A percentile compares a stretch with the other conserved stretches of the same genome.
Conservation (phyloP, 2,113 vertebrate species). For the Xiphophorus couchianus region DNA sequence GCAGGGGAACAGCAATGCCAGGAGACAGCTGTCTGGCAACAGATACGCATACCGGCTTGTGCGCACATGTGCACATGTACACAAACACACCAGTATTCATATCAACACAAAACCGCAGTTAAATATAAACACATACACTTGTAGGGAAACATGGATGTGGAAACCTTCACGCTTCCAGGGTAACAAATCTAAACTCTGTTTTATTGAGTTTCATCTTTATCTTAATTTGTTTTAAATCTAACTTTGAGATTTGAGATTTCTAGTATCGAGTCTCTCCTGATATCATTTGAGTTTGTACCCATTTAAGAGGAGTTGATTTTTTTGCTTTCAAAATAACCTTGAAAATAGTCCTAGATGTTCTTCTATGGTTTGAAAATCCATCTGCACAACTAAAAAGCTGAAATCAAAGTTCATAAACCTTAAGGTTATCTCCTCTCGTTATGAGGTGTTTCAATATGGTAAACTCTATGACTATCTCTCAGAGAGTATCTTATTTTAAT, state of each 20-base stretch:
- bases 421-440: background rate
- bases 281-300: background rate
- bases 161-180: background rate
- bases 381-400: background rate
- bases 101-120: slow-evolving; percentile 28
- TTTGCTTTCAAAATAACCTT: too few relatives aligned
- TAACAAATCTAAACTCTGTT: slow-evolving; percentile 6
- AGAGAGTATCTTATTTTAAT: background rate
- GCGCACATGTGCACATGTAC: slow-evolving; percentile 44
- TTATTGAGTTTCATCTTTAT: background rate
- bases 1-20: slow-evolving; percentile 80
- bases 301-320: too few relatives aligned
- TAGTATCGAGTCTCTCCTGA: background rate
- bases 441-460: too few relatives aligned
- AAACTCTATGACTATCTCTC: too few relatives aligned
- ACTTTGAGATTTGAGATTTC: background rate
- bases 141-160: slow-evolving; percentile 17
- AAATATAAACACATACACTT: slow-evolving; percentile 10
- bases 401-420: background rate
- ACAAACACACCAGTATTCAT: slow-evolving; percentile 37
- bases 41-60: slow-evolving; percentile 61
- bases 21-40: slow-evolving; percentile 83
- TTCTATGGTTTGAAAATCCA: too few relatives aligned
- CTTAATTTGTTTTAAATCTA: background rate
- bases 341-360: too few relatives aligned